phyloP scores from a whole-genome alignment of 2,888 invertebrate genomes.

The Catocala fraxini region DNA sequence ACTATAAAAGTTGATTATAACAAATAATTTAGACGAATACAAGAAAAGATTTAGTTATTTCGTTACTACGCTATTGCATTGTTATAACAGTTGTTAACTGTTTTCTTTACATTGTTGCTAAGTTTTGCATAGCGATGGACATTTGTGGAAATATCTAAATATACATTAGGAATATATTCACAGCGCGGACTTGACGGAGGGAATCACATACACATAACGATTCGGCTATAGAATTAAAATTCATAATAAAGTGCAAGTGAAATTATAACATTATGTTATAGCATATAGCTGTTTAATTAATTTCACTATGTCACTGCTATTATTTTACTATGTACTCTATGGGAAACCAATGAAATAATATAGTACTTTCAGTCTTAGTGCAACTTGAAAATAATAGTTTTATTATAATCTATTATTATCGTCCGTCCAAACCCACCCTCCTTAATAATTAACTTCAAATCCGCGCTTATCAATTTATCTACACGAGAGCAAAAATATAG shows the following conservation, averaged over 20 bases:
- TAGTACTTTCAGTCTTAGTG: slow-evolving; percentile 16
- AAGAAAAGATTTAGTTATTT: slow-evolving; percentile 29
- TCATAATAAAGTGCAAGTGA: not conserved
- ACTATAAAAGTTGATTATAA: slow-evolving; percentile 57
- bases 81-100: slow-evolving; percentile 32
- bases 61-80: slow-evolving; percentile 47
- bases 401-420: slow-evolving; percentile 4
- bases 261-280: no score
- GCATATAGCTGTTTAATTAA: not conserved
- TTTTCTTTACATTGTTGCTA: slow-evolving; percentile 28
- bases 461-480: slow-evolving; percentile 44
- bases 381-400: slow-evolving; percentile 4
- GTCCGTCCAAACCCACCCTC: slow-evolving; percentile 5
- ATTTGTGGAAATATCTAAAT: slow-evolving; percentile 44
- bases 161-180: slow-evolving; percentile 44
- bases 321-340: not conserved
- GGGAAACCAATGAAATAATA: not conserved
- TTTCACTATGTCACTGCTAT: not conserved
- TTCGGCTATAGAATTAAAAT: not conserved
- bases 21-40: slow-evolving; percentile 58
- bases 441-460: slow-evolving; percentile 28
- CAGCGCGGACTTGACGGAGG: slow-evolving; percentile 44
- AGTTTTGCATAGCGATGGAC: slow-evolving; percentile 42
- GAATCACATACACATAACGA: slow-evolving; percentile 1
- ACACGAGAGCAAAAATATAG: slow-evolving; percentile 45